These are phyloP conservation scores for Pseudomyrmex pallidus DNA, from an alignment of 1,140 invertebrate genomes.

Conservation along the genomic window DNA sequence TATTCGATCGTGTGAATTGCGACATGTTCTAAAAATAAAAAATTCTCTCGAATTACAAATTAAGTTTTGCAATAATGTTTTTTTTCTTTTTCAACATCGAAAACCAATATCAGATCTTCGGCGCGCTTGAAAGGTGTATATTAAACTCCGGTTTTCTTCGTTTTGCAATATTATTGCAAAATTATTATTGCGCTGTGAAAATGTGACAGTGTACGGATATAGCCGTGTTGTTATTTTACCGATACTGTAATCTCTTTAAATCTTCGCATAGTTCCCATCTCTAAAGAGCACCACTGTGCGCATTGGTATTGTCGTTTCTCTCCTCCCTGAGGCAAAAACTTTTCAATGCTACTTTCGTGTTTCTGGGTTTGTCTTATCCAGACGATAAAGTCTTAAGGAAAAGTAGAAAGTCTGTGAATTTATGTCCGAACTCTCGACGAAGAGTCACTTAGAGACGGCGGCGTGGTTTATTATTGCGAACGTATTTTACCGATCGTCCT, in stretches of 20 bases:
- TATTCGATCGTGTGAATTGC: too few relatives aligned
- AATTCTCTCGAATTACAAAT: too few relatives aligned
- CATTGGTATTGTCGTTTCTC: background rate
- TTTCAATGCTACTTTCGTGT: slow-evolving; percentile 45
- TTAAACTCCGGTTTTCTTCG: too few relatives aligned
- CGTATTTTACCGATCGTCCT: background rate
- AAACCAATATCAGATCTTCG: too few relatives aligned
- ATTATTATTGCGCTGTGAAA: too few relatives aligned
- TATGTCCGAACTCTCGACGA: slow-evolving; percentile 46
- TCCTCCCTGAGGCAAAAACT: slow-evolving; percentile 36
- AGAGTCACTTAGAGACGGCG: slow-evolving; percentile 23
- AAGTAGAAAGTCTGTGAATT: slow-evolving; percentile 48
- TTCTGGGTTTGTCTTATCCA: slow-evolving; percentile 42
- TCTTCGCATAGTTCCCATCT: slow-evolving; percentile 8
- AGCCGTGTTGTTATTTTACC: too few relatives aligned
- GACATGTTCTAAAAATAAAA: too few relatives aligned
- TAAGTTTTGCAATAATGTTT: too few relatives aligned
- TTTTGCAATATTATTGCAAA: too few relatives aligned
- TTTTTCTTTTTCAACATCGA: too few relatives aligned
- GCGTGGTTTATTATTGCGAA: slow-evolving; percentile 12
- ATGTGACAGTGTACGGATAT: too few relatives aligned
- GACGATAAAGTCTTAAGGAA: slow-evolving; percentile 41
- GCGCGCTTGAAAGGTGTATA: too few relatives aligned
- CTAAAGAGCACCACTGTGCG: slow-evolving; percentile 12
- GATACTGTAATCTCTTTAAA: slow-evolving; percentile 7